Evolutionary conservation across 2,888 invertebrate species (phyloP), one percentile per base, ranked within the genome.

Genomic region (Pterostichus madidus): DNA sequence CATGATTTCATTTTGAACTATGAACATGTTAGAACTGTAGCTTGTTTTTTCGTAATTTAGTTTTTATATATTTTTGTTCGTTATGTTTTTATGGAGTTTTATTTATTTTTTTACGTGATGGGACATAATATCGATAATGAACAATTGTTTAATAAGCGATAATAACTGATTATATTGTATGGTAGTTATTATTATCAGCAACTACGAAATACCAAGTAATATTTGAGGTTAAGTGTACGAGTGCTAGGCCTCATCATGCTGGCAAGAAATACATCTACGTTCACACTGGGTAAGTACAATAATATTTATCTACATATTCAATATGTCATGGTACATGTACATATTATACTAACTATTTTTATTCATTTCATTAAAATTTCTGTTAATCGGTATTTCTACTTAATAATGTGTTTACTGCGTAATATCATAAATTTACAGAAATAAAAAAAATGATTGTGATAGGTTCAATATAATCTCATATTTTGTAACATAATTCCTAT

Each of bases 251-350:
- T 75, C 81, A 81, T 13, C 56, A 89, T 89, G 89, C 86, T 86
- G 86, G 87, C 85, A 88, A 87, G 86, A 89, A 89, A 86, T 90
- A 89, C 87, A 89, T 90, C 87, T 88, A 89, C 87, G 89, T 90
- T 87, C 89, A 89, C 86, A 88, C 90, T 87, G 90, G 90, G 90
- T 90, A 87, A 88, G 87, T 80, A 11, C 11, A 24, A 77, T 5
- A 53, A 15, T 17, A 56, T 17, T 56, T 39, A 3, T 24, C 24
- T 24, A 24, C 24, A 24, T 1, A 24, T 24, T 24, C 24, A 24
- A 24, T 24, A 24, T 24, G 1, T 24, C 24, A 24, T 24, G 24
- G 1, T 24, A 24, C 24, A 24, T 2, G 24, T 3, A n/a, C n/a
- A n/a, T n/a, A n/a, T n/a, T n/a, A n/a, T n/a, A n/a, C n/a, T n/a